Evolutionary conservation across 2,888 invertebrate species (phyloP).

Genomic region (Phaonia tiefii): DNA sequence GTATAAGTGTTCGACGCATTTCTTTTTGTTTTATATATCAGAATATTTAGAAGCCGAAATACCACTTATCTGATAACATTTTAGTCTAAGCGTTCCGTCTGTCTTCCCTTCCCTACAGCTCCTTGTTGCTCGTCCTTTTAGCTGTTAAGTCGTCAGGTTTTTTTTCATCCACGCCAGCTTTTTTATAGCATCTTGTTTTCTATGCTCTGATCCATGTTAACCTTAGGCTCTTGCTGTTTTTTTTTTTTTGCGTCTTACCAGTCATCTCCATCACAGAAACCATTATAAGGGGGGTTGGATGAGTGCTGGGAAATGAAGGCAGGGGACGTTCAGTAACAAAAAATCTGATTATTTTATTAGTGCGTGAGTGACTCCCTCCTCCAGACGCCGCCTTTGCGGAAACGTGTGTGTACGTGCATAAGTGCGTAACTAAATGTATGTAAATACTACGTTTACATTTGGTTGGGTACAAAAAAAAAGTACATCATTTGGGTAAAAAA

Average conservation of each 20-base stretch:
- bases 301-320: neutral
- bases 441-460: slow-evolving; percentile 29
- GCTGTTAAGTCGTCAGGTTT: too few species aligned
- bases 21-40: slow-evolving; percentile 16
- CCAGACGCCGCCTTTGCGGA: neutral
- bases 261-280: slow-evolving; percentile 23
- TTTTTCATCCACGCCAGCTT: neutral
- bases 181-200: neutral
- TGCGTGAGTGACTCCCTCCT: neutral
- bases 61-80: slow-evolving; percentile 62
- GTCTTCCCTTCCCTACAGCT: neutral
- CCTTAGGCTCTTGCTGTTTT: slow-evolving; percentile 44
- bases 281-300: neutral
- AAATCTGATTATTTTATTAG: slow-evolving; percentile 50
- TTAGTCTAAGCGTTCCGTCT: slow-evolving; percentile 10
- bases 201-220: slow-evolving; percentile 17
- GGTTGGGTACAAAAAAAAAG: neutral
- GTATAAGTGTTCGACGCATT: too few species aligned
- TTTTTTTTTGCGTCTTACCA: neutral
- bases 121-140: neutral
- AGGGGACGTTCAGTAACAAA: slow-evolving; percentile 1
- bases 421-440: neutral
- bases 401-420: neutral
- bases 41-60: slow-evolving; percentile 44
- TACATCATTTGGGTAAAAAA: neutral